These are phyloP conservation scores for Tenthredo mesomela DNA, from an alignment of 2,888 invertebrate species.

Conservation along the genomic window DNA sequence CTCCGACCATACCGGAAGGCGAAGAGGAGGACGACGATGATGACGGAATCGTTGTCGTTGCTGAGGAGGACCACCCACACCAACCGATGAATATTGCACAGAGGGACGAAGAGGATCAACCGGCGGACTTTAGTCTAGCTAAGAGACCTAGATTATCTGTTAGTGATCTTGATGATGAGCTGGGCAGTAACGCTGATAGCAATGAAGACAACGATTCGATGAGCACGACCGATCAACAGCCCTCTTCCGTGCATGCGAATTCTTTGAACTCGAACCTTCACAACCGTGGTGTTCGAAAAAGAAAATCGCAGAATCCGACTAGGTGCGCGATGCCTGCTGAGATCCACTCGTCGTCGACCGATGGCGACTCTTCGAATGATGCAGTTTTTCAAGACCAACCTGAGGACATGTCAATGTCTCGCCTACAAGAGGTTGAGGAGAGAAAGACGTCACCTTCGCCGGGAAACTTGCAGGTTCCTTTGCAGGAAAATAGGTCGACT, in stretches of 20 bases:
- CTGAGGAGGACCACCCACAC: constrained; percentile 81
- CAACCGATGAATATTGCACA: constrained; percentile 69
- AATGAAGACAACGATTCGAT: constrained; percentile 79
- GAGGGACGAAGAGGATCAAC: constrained; percentile 80
- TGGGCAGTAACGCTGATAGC: constrained; percentile 83
- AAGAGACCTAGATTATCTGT: constrained; percentile 82
- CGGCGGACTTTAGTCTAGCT: constrained; percentile 86
- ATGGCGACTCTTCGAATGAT: constrained; percentile 83
- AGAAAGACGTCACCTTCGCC: constrained; percentile 69
- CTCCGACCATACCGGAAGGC: constrained; percentile 69
- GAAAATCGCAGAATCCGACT: constrained; percentile 94
- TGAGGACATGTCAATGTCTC: constrained; percentile 77
- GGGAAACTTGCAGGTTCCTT: constrained; percentile 39
- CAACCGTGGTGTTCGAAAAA: constrained; percentile 82
- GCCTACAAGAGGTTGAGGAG: constrained; percentile 71
- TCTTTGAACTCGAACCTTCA: constrained; percentile 67
- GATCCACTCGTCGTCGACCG: constrained; percentile 81
- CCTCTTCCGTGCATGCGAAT: constrained; percentile 58
- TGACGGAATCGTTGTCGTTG: constrained; percentile 89
- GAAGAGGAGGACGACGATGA: constrained; percentile 79
- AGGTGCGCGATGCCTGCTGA: constrained; percentile 84
- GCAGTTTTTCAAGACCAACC: constrained; percentile 77
- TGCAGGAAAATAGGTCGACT: constrained; percentile 59
- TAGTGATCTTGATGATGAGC: constrained; percentile 81
- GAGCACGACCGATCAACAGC: constrained; percentile 67